Evolutionary conservation across 2,113 vertebrate genomes (phyloP).

Genomic region (Gobius niger): DNA sequence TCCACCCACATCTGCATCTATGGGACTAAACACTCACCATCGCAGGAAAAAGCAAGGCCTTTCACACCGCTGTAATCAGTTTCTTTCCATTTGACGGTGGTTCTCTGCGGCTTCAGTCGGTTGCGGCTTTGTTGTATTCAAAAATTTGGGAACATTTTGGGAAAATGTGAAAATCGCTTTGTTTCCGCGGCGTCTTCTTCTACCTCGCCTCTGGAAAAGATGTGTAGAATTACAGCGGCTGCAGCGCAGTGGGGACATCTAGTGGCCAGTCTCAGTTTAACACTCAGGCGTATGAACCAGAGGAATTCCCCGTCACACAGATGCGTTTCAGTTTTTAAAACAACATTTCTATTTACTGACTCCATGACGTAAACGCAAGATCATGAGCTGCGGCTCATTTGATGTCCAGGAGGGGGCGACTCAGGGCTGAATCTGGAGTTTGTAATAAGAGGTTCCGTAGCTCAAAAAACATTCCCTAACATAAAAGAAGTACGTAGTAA

Average conservation of each 20-base stretch:
- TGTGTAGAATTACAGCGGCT: neutral
- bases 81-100: neutral
- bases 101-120: neutral
- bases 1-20: neutral
- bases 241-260: constrained; percentile 26
- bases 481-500: no score
- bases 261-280: neutral
- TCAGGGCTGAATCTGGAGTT: neutral
- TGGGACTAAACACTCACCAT: neutral
- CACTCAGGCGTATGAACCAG: neutral
- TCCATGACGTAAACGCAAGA: no score
- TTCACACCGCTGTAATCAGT: neutral
- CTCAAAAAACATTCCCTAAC: no score
- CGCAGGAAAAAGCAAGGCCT: neutral
- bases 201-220: neutral
- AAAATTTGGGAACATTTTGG: neutral
- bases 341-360: no score
- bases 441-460: neutral
- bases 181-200: constrained; percentile 45
- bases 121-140: neutral
- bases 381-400: neutral
- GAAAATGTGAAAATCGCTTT: constrained; percentile 33
- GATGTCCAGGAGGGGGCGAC: constrained; percentile 18
- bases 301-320: no score
- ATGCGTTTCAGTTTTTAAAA: neutral